Base-by-base conservation (phyloP, 2,113 vertebrate species). In the Ptilorrhoa leucosticta region DNA sequence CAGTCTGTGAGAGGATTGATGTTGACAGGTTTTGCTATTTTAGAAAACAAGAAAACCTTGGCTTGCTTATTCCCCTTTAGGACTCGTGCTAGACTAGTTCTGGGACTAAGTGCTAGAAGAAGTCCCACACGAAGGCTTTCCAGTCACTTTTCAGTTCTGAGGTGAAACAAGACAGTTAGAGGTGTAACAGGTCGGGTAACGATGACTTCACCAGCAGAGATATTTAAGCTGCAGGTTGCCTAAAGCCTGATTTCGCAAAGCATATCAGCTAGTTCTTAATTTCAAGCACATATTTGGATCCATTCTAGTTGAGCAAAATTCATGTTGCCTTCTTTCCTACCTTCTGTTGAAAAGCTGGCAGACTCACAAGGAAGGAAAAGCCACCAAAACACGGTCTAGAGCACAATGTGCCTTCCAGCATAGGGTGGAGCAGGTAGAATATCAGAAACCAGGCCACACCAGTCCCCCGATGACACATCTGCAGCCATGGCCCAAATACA, bases 261-360 rank as follows among this genome's bases (percentile, higher is more conserved):
- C 42, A 17, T 11, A 2, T 61, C 3, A 37, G 37, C 20, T 48
- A 26, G 24, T 69, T 75, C 50, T 61, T 64, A 20, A 48, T 85
- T 79, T 85, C 40, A 72, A 30, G 26, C 7, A 8, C 53, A 20
- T 6, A 21, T 85, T 80, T 85, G 44, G 75, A 75, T 64, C 37
- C 3, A 3, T 63, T 77, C 37, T 42, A 40, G 51, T 7, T 66
- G 77, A 71, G 83, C 47, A 87, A 73, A 86, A 80, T 69, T 15
- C 5, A 4, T 31, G 21, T 54, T 0, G 0, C 20, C 30, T 3
- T 72, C 18, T 48, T 80, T 83, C 50, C 20, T 78, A 26, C 64
- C 28, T 53, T 61, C 50, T 73, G 28, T 40, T 90, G 64, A 73
- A 83, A 72, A 63, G 39, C 53, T 80, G 28, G 15, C 40, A n/a